A percentile compares a stretch with the other conserved stretches of the same genome.
Evolutionary conservation across 2,113 vertebrate genomes (phyloP).

Genomic region (Dasyurus viverrinus): DNA sequence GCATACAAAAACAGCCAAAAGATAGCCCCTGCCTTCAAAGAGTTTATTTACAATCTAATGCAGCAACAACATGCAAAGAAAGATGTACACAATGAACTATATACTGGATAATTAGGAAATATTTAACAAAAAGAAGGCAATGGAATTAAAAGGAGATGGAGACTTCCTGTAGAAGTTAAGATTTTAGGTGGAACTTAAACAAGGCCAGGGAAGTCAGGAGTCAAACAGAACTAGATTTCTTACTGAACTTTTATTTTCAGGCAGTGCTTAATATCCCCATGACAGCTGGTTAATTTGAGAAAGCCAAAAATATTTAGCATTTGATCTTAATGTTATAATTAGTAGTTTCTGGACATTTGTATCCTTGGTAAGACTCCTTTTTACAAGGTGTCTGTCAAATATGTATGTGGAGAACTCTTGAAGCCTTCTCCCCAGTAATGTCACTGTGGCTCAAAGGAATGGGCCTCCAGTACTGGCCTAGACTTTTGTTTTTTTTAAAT

Average conservation of each 20-base stretch:
- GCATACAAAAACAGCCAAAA: not conserved
- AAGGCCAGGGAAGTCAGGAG: not conserved
- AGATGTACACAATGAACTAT: not conserved
- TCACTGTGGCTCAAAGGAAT: not conserved
- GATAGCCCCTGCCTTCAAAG: not conserved
- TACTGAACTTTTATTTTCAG: not conserved
- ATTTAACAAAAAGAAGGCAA: not conserved
- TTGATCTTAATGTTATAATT: not conserved
- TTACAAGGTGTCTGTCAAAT: not conserved
- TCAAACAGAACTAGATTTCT: not conserved
- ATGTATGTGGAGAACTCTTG: not conserved
- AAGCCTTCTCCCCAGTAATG: not conserved
- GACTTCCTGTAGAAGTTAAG: not conserved
- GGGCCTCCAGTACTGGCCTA: not conserved
- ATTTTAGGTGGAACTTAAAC: not conserved
- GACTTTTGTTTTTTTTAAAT: not conserved
- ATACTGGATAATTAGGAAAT: not conserved
- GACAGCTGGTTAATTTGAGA: not conserved
- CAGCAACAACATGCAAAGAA: not conserved
- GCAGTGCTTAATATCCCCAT: not conserved
- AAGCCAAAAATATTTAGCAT: not conserved
- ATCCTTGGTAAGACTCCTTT: not conserved
- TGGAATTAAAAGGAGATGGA: not conserved
- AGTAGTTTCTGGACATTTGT: not conserved
- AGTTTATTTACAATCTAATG: not conserved